Evolutionary conservation across 1,140 invertebrate genomes (phyloP), one percentile per base, ranked within the genome.

Genomic region (Cydia splendana): DNA sequence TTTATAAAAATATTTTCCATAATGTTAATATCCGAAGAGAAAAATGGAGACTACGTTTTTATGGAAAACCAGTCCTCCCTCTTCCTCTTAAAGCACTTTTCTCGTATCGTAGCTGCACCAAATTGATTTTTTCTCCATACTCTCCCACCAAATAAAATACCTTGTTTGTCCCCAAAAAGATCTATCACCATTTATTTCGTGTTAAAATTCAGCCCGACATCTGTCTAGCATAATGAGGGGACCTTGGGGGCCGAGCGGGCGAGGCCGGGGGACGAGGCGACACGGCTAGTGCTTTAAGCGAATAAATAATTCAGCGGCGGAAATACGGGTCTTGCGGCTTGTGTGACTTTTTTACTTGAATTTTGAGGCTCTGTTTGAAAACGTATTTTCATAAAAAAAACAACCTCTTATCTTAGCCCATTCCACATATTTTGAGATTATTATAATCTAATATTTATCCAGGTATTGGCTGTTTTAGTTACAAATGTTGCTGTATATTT

Each of bases 211-310:
- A 38, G 30, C 67, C 15, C 67, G 67, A 38, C 67, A 38, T 71
- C 67, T 71, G 67, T 71, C 67, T 71, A 71, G 38, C 10, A 71
- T 71, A 71, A 71, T 71, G 67, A 71, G 67, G 67, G 67, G 34
- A 15, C 7, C 6, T 38, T 15, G 67, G 34, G 67, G 34, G 30
- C 18, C 28, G 65, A 65, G 65, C 28, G 30, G 65, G 67, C 18
- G 57, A 24, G 57, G 57, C 2, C 9, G 18, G 57, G 57, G 57
- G 57, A 18, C n/a, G 15, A 24, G 20, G 67, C 15, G 30, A 71
- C 67, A 71, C 67, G n/a, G 34, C 28, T 71, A 71, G 67, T 71
- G 30, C 67, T 71, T 71, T 71, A 71, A 38, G 15, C 30, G 67
- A 13, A 71, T 71, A 71, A 71, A 71, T 71, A 71, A 71, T 71